A percentile compares a stretch with the other conserved stretches of the same genome.
phyloP scores from a whole-genome alignment of 2,797 vertebrate species.

The Nothura maculosa region DNA sequence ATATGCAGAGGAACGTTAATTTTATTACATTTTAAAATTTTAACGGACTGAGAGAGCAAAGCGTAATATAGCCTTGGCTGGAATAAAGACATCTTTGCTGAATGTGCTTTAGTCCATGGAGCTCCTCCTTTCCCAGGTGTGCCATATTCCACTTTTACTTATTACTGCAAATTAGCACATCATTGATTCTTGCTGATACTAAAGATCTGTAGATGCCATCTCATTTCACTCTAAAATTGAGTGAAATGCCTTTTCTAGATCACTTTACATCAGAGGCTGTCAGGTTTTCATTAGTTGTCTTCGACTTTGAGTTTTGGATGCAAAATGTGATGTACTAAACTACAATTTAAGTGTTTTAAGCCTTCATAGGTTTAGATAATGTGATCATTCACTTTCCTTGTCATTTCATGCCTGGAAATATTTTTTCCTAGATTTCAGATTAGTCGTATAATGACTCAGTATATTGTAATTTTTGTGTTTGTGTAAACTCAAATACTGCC shows the following conservation, averaged over 20 bases:
- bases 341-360: constrained; percentile 39
- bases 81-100: constrained; percentile 47
- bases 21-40: constrained; percentile 61
- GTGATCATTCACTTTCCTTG: background rate
- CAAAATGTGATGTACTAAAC: constrained; percentile 1
- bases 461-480: background rate
- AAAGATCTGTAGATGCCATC: constrained; percentile 58
- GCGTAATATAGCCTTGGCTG: constrained; percentile 24
- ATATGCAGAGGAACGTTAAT: constrained; percentile 67
- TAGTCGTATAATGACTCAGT: background rate
- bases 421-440: background rate
- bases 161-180: constrained; percentile 67
- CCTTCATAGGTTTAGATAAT: background rate
- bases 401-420: background rate
- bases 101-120: constrained; percentile 3
- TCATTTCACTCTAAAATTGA: constrained; percentile 67
- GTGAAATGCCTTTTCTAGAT: constrained; percentile 31
- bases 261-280: constrained; percentile 15
- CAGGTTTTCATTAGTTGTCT: background rate
- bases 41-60: constrained; percentile 1
- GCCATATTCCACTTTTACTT: constrained; percentile 61
- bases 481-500: background rate
- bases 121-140: constrained; percentile 65
- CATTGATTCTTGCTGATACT: constrained; percentile 61
- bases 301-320: constrained; percentile 35